These are phyloP conservation scores for Lagodon rhomboides DNA, from an alignment of 2,797 vertebrate genomes.

Conservation along the genomic window DNA sequence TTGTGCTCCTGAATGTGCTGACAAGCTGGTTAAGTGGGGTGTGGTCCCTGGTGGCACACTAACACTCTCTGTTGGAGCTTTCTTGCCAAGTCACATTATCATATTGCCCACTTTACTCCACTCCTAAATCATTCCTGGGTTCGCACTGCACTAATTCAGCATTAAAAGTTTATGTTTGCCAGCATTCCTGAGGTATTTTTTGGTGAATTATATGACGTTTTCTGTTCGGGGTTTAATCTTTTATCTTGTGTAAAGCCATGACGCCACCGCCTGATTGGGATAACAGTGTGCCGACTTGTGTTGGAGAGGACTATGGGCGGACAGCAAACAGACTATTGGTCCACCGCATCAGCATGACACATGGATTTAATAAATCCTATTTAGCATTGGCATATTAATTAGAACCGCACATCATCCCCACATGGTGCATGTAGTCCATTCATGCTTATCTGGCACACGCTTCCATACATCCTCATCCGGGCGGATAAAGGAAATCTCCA, in stretches of 20 bases:
- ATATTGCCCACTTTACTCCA: conserved; percentile 50
- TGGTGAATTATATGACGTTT: conserved; percentile 11
- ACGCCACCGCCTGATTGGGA: conserved; percentile 26
- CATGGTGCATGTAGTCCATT: conserved; percentile 64
- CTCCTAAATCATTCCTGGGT: conserved; percentile 37
- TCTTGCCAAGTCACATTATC: conserved; percentile 68
- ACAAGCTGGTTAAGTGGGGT: conserved; percentile 70
- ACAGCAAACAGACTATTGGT: conserved; percentile 34
- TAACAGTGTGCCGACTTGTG: conserved; percentile 11
- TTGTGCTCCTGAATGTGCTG: conserved; percentile 70
- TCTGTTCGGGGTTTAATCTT: conserved; percentile 19
- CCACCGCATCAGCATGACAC: conserved; percentile 56
- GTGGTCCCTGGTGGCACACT: conserved; percentile 69
- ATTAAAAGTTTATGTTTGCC: neutral
- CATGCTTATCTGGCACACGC: conserved; percentile 70
- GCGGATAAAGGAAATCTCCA: conserved; percentile 54
- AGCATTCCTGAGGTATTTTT: conserved; percentile 10
- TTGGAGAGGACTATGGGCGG: conserved; percentile 13
- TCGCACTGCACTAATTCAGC: conserved; percentile 28
- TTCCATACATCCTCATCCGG: conserved; percentile 44
- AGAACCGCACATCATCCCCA: conserved; percentile 49
- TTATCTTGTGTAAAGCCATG: conserved; percentile 20
- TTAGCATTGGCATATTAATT: conserved; percentile 74
- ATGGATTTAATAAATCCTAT: conserved; percentile 77
- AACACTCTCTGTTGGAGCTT: conserved; percentile 50